Evolutionary conservation across 2,888 invertebrate species (phyloP), one percentile per base, ranked within the genome.

Genomic region (Philaethria dido): DNA sequence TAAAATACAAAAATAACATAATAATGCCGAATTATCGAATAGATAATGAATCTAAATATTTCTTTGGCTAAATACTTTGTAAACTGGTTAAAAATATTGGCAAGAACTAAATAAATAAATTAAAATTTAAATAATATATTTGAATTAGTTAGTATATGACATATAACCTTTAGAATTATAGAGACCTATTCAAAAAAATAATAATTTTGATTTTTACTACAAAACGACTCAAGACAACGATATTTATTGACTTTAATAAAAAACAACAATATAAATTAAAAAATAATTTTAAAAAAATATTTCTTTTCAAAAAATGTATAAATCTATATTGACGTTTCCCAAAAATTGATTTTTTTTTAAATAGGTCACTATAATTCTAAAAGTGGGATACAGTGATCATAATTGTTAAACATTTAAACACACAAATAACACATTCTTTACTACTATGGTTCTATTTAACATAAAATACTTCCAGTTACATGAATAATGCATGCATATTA

Each of bases 41-140:
- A 14, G 11, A 20, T 16, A 64, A 45, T 11, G 16, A 36, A 36
- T 20, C 36, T 44, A 29, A 52, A 72, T 61, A 72, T 72, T 68
- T 84, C 83, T 84, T 84, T 82, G 85, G 85, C 75, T 77, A 77
- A 73, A 72, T 73, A 72, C 73, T 73, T 71, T 72, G 64, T 54
- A 72, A 69, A 42, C 20, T 14, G 42, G 50, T 42, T 59, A 52
- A 63, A 70, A 57, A 64, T 70, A 66, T 69, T 70, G 73, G 73
- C 73, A 73, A 73, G 73, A 72, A 60, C 63, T 39, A 68, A 68
- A 29, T 44, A 18, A 52, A 29, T 52, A 33, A 52, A 52, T 33
- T 52, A 52, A 52, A 29, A 52, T 2, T 22, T 57, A 47, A 6
- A 25, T 16, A 16, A 42, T 20, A 39, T 55, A 36, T 55, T 1